These are phyloP conservation scores for Butorides virescens DNA, from an alignment of 2,113 vertebrate species.

Conservation along the genomic window DNA sequence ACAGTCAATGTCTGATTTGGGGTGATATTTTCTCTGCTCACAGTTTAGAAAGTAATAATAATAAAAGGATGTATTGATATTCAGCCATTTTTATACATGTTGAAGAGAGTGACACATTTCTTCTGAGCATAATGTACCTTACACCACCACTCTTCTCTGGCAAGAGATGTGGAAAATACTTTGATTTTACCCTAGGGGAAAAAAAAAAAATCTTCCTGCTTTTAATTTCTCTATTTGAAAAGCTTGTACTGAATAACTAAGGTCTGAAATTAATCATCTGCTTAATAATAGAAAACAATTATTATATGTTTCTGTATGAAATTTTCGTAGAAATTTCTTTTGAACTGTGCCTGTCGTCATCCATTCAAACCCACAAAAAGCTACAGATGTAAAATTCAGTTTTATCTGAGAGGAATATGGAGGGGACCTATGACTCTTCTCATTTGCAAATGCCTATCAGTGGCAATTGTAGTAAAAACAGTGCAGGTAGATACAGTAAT, in stretches of 20 bases:
- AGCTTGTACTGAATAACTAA: not conserved
- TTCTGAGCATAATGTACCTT: not conserved
- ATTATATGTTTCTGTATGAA: not conserved
- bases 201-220: not conserved
- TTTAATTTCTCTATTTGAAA: not conserved
- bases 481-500: not conserved
- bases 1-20: not conserved
- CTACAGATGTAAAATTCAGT: not conserved
- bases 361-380: not conserved
- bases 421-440: rapidly evolving
- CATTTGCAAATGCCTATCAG: not conserved
- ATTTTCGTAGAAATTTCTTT: not conserved
- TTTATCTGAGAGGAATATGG: not conserved
- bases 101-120: not conserved
- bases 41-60: not conserved
- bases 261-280: not conserved
- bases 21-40: not conserved
- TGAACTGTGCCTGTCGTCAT: not conserved
- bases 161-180: not conserved
- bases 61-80: not conserved
- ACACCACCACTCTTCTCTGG: not conserved
- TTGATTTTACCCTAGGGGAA: not conserved
- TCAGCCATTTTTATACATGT: not conserved
- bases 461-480: not conserved
- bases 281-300: not conserved